A percentile compares a stretch with the other conserved stretches of the same genome.
These are phyloP conservation scores for Ricordea florida DNA, from an alignment of 92 coral and sea anemone genomes.

Conservation along the genomic window DNA sequence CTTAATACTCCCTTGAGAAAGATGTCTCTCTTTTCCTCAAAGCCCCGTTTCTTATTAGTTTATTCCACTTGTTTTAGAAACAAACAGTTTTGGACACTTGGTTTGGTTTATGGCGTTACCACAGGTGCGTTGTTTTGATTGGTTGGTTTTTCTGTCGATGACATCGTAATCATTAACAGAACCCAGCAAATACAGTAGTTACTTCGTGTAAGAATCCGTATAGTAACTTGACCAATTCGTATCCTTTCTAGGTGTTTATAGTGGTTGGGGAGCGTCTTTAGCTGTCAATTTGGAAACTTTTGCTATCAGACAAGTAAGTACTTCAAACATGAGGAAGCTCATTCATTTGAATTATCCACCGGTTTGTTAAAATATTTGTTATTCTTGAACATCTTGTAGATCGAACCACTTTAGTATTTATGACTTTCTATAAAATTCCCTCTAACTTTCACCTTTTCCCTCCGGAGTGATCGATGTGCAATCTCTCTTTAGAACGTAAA, in stretches of 20 bases:
- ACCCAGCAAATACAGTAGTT: too few species aligned
- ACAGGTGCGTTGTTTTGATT: constrained; percentile 68
- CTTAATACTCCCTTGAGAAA: background rate
- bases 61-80: constrained; percentile 35
- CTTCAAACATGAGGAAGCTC: too few species aligned
- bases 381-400: too few species aligned
- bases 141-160: background rate
- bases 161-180: background rate
- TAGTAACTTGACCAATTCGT: too few species aligned
- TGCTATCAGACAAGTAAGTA: constrained; percentile 76
- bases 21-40: background rate
- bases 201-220: too few species aligned
- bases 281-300: constrained; percentile 95
- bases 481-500: too few species aligned
- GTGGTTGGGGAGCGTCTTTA: constrained; percentile 98
- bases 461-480: too few species aligned
- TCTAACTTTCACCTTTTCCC: too few species aligned
- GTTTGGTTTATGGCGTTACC: constrained; percentile 88
- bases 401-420: too few species aligned
- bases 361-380: too few species aligned
- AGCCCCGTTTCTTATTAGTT: background rate
- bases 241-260: constrained; percentile 77
- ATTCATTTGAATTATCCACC: too few species aligned
- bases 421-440: too few species aligned
- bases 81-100: constrained; percentile 94